Base-by-base conservation (phyloP, 2,113 vertebrate genomes). In the Silurus glanis region DNA sequence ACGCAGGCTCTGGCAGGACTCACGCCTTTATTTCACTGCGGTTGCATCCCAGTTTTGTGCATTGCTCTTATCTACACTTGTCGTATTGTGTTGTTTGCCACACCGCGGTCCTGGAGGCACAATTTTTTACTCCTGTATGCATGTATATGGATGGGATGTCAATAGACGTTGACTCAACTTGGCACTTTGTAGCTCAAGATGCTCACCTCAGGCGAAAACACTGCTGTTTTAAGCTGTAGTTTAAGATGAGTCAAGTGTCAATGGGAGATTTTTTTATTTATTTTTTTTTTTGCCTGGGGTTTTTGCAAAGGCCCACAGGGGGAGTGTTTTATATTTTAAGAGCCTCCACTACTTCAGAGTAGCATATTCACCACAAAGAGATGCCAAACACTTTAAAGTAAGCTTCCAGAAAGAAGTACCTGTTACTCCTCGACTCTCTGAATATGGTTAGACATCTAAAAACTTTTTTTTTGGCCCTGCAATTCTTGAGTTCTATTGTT, bases 171-270 rank as follows among this genome's bases (percentile, higher is more conserved):
- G 66, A 72, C 5, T 72, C 53, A 55, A 72, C 82, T 37, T 56
- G 82, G 86, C 87, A 84, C 89, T 90, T 88, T 91, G 89, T 90
- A 91, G 90, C 90, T 91, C 87, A 86, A 88, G 86, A 88, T 88
- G 90, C 89, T 90, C 90, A 89, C 91, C 91, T 62, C 69, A 28
- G 89, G 93, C 92, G 83, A 90, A 58, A 21, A 90, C 83, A 72
- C 83, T 87, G 83, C 75, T 81, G 85, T 86, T 87, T 62, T 56
- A 76, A 87, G 88, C 88, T 91, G 89, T 80, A 66, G 76, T 25
- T 37, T 25, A 67, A 55, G 49, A 89, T 72, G 61, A 87, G 88
- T 82, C n/a, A 87, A 76, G 71, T 76, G 67, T 87, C 84, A 69
- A 75, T 62, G 61, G 79, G 53, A 82, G 61, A 6, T 62, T 84